Percentiles rank a stretch among this genome's conserved stretches.
Conservation (phyloP, 1,140 invertebrate genomes). For the Hestina assimilis region DNA sequence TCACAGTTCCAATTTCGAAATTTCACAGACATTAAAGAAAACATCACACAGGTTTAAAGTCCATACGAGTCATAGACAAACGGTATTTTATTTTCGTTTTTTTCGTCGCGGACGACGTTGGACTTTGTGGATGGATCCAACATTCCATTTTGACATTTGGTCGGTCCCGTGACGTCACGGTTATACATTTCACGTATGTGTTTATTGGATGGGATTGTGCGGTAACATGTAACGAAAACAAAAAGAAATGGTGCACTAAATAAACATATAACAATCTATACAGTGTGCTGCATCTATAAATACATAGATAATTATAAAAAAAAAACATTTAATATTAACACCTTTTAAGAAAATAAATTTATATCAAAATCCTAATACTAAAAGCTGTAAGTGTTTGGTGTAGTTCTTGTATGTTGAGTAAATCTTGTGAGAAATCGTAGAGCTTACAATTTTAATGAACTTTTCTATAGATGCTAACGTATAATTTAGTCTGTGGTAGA, state of each 20-base stretch:
- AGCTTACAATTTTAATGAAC: no score
- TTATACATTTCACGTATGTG: slow-evolving; percentile 40
- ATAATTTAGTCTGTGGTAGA: no score
- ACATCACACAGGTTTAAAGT: slow-evolving; percentile 37
- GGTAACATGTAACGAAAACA: slow-evolving; percentile 77
- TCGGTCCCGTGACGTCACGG: slow-evolving; percentile 41
- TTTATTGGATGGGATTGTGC: slow-evolving; percentile 72
- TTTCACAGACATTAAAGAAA: slow-evolving; percentile 45
- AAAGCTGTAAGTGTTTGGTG: no score
- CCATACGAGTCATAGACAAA: slow-evolving; percentile 36
- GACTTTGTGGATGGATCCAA: slow-evolving; percentile 72
- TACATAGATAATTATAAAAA: neutral
- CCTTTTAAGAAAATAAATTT: no score
- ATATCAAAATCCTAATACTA: no score
- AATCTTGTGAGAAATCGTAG: no score
- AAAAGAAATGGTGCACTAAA: slow-evolving; percentile 78
- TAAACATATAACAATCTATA: slow-evolving; percentile 56
- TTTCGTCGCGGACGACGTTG: slow-evolving; percentile 75
- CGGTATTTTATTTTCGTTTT: slow-evolving; percentile 70
- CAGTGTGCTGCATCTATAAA: slow-evolving; percentile 13
- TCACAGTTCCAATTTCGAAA: slow-evolving; percentile 65
- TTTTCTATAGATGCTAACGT: no score
- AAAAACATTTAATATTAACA: neutral
- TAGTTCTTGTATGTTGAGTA: no score
- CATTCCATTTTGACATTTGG: slow-evolving; percentile 48